A percentile compares a stretch with the other conserved stretches of the same genome.
Conservation (phyloP, 2,888 invertebrate genomes). For the Toxonevra muliebris region DNA sequence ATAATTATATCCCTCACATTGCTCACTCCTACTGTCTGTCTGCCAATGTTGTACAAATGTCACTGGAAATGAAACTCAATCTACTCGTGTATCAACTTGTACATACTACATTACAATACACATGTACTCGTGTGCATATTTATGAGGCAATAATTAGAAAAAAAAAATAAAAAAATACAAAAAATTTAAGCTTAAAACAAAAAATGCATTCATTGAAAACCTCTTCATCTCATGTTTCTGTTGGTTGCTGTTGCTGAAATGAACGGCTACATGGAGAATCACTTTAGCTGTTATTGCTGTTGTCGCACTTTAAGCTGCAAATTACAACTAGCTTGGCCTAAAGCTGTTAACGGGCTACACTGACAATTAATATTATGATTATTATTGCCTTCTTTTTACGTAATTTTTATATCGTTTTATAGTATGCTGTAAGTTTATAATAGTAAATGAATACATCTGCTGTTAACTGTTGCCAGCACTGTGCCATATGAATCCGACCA, state of each 20-base stretch:
- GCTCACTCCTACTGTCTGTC: too few species aligned
- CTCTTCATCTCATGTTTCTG: neutral
- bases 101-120: too few species aligned
- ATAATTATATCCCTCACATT: too few species aligned
- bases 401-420: constrained; percentile 19
- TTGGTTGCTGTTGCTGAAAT: neutral
- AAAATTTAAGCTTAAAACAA: neutral
- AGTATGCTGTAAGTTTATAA: neutral
- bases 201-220: constrained; percentile 4
- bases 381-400: constrained; percentile 26
- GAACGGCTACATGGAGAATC: neutral
- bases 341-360: constrained; percentile 26
- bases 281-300: neutral
- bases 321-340: constrained; percentile 20
- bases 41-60: too few species aligned
- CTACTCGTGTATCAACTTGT: too few species aligned
- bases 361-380: constrained; percentile 11
- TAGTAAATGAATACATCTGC: neutral
- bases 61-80: too few species aligned
- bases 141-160: too few species aligned
- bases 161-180: too few species aligned
- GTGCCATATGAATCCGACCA: neutral
- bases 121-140: too few species aligned
- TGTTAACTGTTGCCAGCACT: neutral
- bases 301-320: neutral